Base-by-base conservation (phyloP, 2,113 vertebrate genomes). In the Phycodurus eques region DNA sequence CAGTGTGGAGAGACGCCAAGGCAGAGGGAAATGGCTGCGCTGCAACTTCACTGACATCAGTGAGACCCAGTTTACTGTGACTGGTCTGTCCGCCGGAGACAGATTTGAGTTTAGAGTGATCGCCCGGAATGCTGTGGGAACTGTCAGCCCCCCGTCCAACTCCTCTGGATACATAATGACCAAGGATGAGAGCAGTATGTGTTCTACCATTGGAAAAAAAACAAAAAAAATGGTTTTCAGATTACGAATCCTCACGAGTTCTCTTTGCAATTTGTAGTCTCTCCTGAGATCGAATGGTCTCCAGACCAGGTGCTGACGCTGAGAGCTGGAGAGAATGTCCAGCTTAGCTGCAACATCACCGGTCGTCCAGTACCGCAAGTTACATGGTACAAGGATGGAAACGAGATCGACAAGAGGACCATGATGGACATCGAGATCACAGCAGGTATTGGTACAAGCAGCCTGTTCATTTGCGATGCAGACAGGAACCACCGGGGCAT, bases 111-210 rank as follows among this genome's bases (percentile, higher is more conserved):
- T 99, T 88, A 95, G 96, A 91, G 94, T 98, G 72, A 94, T 96
- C 80, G 97, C 98, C 84, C 96, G 98, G 84, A 99, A 99, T 71
- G 97, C 97, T 70, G 93, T 99, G 73, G 96, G 96, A 82, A 99
- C 97, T 22, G 89, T 99, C 83, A 99, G 98, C 85, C 97, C 97
- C 0, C 97, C 98, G 39, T 99, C 98, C 22, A 97, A 99, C 80
- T 96, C 98, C 77, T 99, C 98, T 79, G 96, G 95, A 67, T 89
- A 96, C 77, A 97, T 99, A 73, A 98, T 98, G 96, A 99, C 97
- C 82, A 97, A 92, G 90, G 98, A 99, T 85, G 96, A 99, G 92
- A 98, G 94, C 27, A 82, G 98, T 99, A 94, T 90, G 95, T 80
- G 75, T 76, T 81, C 70, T 65, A 2, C 22, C 5, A 7, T 42